Evolutionary conservation across 2,113 vertebrate species (phyloP), one percentile per base, ranked within the genome.

Genomic region (Promerops cafer): DNA sequence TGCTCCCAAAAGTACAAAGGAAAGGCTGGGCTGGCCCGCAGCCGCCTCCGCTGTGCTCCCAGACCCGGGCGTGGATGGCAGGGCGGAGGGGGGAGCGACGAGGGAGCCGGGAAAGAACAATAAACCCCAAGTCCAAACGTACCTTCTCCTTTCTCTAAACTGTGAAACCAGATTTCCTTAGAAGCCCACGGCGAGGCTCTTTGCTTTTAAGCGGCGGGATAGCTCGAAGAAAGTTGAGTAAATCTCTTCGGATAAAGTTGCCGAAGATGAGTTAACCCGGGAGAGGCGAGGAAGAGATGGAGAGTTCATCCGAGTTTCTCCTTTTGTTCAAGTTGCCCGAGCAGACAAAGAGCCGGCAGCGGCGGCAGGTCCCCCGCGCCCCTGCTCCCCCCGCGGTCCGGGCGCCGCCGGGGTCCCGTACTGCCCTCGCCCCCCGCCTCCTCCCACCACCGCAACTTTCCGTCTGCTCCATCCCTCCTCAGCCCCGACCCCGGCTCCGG

Each of bases 321-420:
- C 98, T 98, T 98, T 98, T 98, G 98, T 98, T 98, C 98, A 97
- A 97, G 96, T 98, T 98, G 97, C 97, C 96, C 89, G 97, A 97
- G 97, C 98, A 98, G 97, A 98, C 98, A 98, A 98, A 98, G 98
- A 98, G 96, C 96, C 96, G 97, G 97, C 96, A 97, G 97, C 96
- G 78, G 96, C 98, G 88, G 98, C 98, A 98, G 98, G 98, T 98
- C 97, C 98, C 98, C 96, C 97, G 95, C 97, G 94, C 93, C 97
- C 94, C 96, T 78, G 94, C 95, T 85, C 89, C 92, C 95, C 89
- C 93, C 94, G 57, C 75, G n/a, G 42, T 83, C 90, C 60, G 66
- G 49, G 63, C 78, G 74, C 91, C 66, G 72, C 87, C 91, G 78
- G 66, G 66, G 90, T 86, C 94, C 79, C 86, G 83, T 52, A 63